These are phyloP conservation scores for Cacoxenus indagator DNA, from an alignment of 2,888 invertebrate genomes.

Conservation along the genomic window DNA sequence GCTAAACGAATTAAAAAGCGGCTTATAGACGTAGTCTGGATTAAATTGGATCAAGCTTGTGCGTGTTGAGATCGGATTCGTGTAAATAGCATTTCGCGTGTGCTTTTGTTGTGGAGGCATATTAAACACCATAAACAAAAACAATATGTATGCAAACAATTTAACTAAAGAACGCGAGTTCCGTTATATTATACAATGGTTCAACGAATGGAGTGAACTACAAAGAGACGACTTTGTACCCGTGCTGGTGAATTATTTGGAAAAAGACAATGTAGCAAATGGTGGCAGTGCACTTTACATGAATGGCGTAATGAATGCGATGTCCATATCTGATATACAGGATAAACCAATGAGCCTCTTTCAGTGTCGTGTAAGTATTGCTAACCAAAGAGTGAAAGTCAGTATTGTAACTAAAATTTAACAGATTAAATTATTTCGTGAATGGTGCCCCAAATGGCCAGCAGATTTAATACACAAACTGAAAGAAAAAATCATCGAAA, in stretches of 20 bases:
- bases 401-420: constrained; percentile 31
- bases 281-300: constrained; percentile 73
- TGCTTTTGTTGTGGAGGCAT: background rate
- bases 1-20: no score
- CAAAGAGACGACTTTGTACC: constrained; percentile 88
- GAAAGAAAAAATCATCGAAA: constrained; percentile 78
- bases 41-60: no score
- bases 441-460: constrained; percentile 87
- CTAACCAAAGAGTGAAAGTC: background rate
- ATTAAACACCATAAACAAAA: constrained; percentile 23
- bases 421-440: constrained; percentile 84
- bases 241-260: constrained; percentile 76
- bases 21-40: no score
- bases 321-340: constrained; percentile 78
- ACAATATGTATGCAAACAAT: constrained; percentile 73
- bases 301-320: constrained; percentile 80
- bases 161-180: constrained; percentile 81
- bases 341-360: constrained; percentile 87
- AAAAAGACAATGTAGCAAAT: constrained; percentile 68
- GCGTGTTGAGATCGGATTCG: no score
- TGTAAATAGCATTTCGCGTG: constrained; percentile 6
- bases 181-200: constrained; percentile 88
- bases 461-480: constrained; percentile 80
- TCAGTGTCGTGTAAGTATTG: constrained; percentile 80
- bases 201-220: constrained; percentile 89